Evolutionary conservation across 2,113 vertebrate species (phyloP).

Genomic region (Bucco capensis): DNA sequence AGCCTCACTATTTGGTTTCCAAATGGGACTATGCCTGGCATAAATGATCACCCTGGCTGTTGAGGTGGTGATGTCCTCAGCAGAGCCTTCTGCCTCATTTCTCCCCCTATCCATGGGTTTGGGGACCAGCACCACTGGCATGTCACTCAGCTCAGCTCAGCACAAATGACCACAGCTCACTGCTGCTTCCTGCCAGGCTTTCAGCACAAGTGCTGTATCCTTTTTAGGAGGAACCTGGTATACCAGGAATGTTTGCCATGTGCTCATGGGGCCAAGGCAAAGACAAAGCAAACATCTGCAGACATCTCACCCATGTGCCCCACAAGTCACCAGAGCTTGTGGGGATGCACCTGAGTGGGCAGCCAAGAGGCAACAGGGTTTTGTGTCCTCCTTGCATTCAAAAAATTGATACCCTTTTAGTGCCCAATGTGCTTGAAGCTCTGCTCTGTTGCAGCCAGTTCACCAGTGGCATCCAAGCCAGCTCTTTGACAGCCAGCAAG

Average conservation of each 20-base stretch:
- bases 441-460: neutral
- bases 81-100: neutral
- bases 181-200: neutral
- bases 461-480: neutral
- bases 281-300: neutral
- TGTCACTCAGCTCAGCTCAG: neutral
- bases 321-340: too few relatives aligned
- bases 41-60: neutral
- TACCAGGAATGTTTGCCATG: rapidly evolving
- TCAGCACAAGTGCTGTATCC: neutral
- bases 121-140: neutral
- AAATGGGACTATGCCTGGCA: neutral
- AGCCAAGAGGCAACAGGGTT: neutral
- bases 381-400: neutral
- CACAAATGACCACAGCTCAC: neutral
- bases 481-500: neutral
- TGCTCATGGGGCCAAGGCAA: neutral
- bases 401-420: rapidly evolving
- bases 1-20: neutral
- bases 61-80: neutral
- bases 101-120: neutral
- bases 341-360: rapidly evolving
- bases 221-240: neutral
- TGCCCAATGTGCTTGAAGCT: neutral
- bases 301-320: rapidly evolving